Conservation (phyloP, 2,797 vertebrate species). For the Ctenosaura bakeri region DNA sequence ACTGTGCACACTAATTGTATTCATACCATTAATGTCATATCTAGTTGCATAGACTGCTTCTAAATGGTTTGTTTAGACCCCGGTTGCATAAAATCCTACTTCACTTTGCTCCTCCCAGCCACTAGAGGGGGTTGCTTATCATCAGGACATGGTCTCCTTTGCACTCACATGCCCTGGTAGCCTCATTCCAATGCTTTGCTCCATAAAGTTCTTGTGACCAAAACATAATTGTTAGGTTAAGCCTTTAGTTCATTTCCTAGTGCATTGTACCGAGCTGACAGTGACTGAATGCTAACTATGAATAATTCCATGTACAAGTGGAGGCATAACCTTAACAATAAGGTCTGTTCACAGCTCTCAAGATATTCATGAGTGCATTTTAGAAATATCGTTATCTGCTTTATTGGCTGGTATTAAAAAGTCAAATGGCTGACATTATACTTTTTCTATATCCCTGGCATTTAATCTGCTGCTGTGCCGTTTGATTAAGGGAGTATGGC, state of each 20-base stretch:
- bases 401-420: slow-evolving; percentile 57
- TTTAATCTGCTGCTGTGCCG: slow-evolving; percentile 48
- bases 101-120: background rate
- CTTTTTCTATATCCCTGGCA: slow-evolving; percentile 37
- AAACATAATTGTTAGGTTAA: slow-evolving; percentile 21
- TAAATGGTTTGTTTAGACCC: background rate
- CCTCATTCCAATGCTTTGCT: background rate
- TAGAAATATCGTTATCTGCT: slow-evolving; percentile 40
- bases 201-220: slow-evolving; percentile 19
- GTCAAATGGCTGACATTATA: slow-evolving; percentile 61
- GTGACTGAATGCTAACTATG: slow-evolving; percentile 29
- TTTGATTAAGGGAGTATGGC: slow-evolving; percentile 44
- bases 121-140: background rate
- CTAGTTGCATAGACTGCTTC: background rate
- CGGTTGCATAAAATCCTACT: background rate
- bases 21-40: background rate
- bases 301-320: slow-evolving; percentile 41
- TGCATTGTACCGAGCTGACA: slow-evolving; percentile 26
- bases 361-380: slow-evolving; percentile 43
- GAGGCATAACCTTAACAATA: slow-evolving; percentile 47
- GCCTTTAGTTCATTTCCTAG: slow-evolving; percentile 26
- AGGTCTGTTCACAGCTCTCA: slow-evolving; percentile 27
- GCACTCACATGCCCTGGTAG: background rate
- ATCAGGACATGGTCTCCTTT: background rate
- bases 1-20: background rate